A percentile compares a stretch with the other conserved stretches of the same genome.
Evolutionary conservation across 1,140 invertebrate genomes (phyloP).

Genomic region (Aphelenchoides besseyi): DNA sequence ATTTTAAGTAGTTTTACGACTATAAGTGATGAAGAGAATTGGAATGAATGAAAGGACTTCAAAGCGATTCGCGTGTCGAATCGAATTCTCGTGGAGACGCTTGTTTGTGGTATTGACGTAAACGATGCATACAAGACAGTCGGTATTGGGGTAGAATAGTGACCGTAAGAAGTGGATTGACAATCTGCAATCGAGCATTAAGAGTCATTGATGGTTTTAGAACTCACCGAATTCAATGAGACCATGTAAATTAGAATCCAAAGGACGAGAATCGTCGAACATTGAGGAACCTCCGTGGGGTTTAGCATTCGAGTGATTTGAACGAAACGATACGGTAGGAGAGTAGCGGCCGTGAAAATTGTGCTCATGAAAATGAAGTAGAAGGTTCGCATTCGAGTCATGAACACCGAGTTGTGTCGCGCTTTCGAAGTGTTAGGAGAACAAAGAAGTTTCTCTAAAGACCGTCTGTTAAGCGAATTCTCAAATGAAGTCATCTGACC

Average conservation of each 20-base stretch:
- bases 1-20: too few relatives aligned
- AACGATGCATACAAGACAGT: not conserved
- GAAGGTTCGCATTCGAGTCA: slow-evolving; percentile 49
- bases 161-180: slow-evolving; percentile 45
- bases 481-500: slow-evolving; percentile 24
- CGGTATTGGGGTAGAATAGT: slow-evolving; percentile 50
- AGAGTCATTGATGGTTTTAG: slow-evolving; percentile 3
- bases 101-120: not conserved
- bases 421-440: slow-evolving; percentile 12
- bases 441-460: slow-evolving; percentile 32
- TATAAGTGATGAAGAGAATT: too few relatives aligned
- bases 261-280: slow-evolving; percentile 46
- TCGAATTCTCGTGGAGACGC: not conserved
- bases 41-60: too few relatives aligned
- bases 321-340: slow-evolving; percentile 46
- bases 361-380: slow-evolving; percentile 57
- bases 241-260: slow-evolving; percentile 54
- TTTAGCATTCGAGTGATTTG: slow-evolving; percentile 37
- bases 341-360: slow-evolving; percentile 48
- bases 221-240: slow-evolving; percentile 44
- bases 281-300: slow-evolving; percentile 32
- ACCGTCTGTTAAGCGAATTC: not conserved
- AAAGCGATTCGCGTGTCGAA: not conserved
- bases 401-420: slow-evolving; percentile 41
- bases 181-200: slow-evolving; percentile 35